These are phyloP conservation scores for Tursiops truncatus DNA, from an alignment of 2,113 vertebrate species.

Conservation along the genomic window DNA sequence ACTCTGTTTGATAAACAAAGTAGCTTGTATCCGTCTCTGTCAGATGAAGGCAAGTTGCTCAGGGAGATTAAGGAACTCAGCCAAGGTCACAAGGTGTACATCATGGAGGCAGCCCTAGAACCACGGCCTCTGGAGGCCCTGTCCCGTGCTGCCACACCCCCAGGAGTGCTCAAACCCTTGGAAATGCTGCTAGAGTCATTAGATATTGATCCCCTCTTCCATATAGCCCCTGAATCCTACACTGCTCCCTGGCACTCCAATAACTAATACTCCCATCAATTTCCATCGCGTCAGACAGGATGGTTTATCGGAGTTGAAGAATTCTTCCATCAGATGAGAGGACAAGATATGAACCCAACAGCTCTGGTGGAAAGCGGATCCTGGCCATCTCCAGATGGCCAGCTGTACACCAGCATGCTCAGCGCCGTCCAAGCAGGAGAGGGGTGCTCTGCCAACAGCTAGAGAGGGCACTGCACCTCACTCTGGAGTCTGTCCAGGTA, in stretches of 20 bases:
- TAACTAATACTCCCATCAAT: background rate
- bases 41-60: background rate
- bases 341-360: background rate
- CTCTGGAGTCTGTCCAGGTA: slow-evolving; percentile 20
- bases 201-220: background rate
- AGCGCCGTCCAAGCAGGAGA: background rate
- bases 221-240: background rate
- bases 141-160: accelerated
- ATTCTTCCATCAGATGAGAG: background rate
- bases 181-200: background rate
- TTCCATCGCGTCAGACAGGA: background rate
- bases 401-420: background rate
- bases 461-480: background rate
- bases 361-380: background rate
- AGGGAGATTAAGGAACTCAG: background rate
- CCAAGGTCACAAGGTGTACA: background rate
- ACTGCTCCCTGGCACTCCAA: background rate
- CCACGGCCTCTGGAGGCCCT: background rate
- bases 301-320: background rate
- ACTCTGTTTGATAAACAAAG: background rate
- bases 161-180: background rate
- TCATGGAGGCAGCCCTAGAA: background rate
- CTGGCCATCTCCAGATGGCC: background rate
- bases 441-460: background rate
- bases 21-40: background rate